These are phyloP conservation scores for Vidua macroura DNA, from an alignment of 2,113 vertebrate genomes.

Conservation along the genomic window DNA sequence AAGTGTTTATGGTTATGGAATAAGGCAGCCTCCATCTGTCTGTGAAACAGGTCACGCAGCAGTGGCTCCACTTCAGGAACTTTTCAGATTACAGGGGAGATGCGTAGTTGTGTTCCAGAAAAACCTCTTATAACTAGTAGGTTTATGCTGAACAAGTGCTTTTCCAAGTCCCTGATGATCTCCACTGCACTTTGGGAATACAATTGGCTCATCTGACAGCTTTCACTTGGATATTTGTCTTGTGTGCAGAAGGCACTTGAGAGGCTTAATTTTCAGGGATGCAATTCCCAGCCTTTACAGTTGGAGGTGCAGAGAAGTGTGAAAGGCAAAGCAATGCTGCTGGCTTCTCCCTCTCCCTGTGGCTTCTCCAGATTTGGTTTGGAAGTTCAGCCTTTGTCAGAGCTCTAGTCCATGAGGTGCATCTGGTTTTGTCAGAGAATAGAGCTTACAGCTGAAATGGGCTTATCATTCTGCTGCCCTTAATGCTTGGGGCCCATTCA, in stretches of 20 bases:
- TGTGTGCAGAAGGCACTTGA: background rate
- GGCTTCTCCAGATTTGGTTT: background rate
- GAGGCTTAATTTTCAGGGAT: background rate
- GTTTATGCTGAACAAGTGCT: background rate
- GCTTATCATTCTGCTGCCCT: background rate
- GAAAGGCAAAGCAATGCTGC: background rate
- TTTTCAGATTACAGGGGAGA: background rate
- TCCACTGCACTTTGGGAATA: background rate
- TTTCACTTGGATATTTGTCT: background rate
- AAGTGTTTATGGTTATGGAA: background rate
- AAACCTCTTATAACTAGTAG: background rate
- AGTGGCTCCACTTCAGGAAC: background rate
- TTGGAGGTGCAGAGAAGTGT: background rate
- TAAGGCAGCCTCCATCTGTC: background rate
- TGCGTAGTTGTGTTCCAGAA: background rate
- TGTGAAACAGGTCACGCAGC: background rate
- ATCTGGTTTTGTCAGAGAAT: background rate
- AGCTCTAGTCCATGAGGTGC: background rate
- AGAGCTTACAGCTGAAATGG: background rate
- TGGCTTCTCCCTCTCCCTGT: background rate
- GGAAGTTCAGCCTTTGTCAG: background rate
- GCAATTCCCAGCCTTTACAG: background rate
- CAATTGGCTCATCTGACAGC: background rate
- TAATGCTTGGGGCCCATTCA: rapidly evolving
- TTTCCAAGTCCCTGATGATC: background rate